Evolutionary conservation across 2,113 vertebrate genomes (phyloP), one percentile per base, ranked within the genome.

Genomic region (Seriola quinqueradiata): DNA sequence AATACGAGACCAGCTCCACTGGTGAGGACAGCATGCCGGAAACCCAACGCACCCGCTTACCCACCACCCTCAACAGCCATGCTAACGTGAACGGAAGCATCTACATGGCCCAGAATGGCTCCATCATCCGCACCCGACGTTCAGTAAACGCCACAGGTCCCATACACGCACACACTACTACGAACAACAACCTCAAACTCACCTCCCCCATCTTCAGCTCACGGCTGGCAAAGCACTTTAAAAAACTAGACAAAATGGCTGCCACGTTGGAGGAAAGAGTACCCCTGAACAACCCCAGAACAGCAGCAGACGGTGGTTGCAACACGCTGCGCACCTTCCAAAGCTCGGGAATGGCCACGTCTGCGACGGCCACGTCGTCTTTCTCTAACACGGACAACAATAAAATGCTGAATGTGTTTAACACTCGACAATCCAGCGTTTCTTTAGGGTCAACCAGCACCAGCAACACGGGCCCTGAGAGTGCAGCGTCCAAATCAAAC

Each of bases 91-190:
- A 97, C 0, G 96, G 98, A 46, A 97, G 95, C 82, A 69, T 99
- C 75, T 99, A 98, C 78, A 92, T 99, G 50, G 96, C 97, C 0
- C 98, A 99, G 93, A 99, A 99, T 0, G 98, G 98, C 81, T 98
- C 98, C 34, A 96, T 99, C 80, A 94, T 99, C 44, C 96, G 98
- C 88, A 99, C 97, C 23, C 95, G 97, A 0, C 96, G 97, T 0
- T 87, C 85, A 32, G 81, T 42, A 0, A 79, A 82, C 1, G 1
- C 82, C 28, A 64, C 84, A 1, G 86, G 75, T 1, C 80, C 78
- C 16, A 17, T 78, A 0, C 85, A 81, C 59, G 23, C 84, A 3
- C 84, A 60, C 63, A 92, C 95, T 82, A 94, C 96, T 63, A 73
- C 93, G 0, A 87, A 88, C 4, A 97, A 96, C 75, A 96, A 91